A percentile compares a stretch with the other conserved stretches of the same genome.
These are phyloP conservation scores for Babyrousa celebensis DNA, from an alignment of 2,797 vertebrate genomes.

Conservation along the genomic window DNA sequence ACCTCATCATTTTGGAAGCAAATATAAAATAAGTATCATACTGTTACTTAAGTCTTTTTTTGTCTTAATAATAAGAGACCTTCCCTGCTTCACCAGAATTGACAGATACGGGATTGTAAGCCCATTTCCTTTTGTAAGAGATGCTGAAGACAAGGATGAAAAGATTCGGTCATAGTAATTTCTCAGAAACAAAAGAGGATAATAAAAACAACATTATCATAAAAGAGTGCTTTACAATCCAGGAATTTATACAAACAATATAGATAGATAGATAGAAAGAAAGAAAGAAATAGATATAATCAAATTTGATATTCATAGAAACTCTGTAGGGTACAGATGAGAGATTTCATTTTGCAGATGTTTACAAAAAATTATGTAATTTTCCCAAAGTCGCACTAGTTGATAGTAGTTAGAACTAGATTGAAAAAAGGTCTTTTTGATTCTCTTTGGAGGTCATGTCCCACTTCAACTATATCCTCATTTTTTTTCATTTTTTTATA, in stretches of 20 bases:
- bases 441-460: neutral
- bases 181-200: neutral
- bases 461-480: neutral
- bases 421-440: neutral
- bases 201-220: neutral
- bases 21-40: neutral
- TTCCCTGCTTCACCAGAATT: neutral
- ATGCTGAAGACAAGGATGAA: neutral
- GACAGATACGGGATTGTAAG: neutral
- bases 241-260: neutral
- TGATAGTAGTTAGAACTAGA: neutral
- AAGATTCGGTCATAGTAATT: neutral
- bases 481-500: neutral
- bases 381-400: neutral
- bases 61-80: neutral
- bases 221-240: neutral
- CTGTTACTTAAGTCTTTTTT: constrained; percentile 8
- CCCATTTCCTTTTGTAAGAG: neutral
- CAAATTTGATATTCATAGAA: constrained; percentile 7
- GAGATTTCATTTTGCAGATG: neutral
- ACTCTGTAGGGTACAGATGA: neutral
- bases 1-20: neutral
- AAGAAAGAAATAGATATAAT: neutral
- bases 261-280: neutral
- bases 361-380: neutral